Conservation (phyloP, 2,797 vertebrate genomes). For the Typhlichthys subterraneus region DNA sequence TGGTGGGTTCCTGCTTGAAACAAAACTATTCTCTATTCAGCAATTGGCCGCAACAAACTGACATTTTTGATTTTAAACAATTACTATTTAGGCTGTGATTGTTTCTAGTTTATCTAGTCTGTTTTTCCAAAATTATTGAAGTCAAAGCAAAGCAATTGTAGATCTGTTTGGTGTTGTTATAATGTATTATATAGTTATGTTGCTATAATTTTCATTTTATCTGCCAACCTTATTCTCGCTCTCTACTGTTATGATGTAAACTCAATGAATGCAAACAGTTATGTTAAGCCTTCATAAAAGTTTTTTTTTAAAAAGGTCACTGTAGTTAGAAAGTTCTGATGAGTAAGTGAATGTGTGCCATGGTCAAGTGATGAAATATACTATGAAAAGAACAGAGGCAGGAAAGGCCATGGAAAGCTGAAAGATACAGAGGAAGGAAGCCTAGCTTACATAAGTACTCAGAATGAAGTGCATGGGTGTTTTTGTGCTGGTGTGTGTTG, state of each 20-base stretch:
- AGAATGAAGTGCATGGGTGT: slow-evolving; percentile 15
- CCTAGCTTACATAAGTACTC: slow-evolving; percentile 57
- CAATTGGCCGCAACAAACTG: too few species aligned
- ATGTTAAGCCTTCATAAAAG: too few species aligned
- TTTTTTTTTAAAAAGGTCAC: slow-evolving; percentile 1
- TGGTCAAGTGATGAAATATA: slow-evolving; percentile 33
- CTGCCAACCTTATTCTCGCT: too few species aligned
- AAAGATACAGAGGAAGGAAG: slow-evolving; percentile 27
- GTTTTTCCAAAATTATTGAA: too few species aligned
- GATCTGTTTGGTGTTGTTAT: neutral
- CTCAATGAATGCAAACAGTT: too few species aligned
- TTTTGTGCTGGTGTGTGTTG: slow-evolving; percentile 48
- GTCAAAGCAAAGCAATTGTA: neutral
- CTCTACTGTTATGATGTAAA: too few species aligned
- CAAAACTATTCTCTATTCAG: neutral
- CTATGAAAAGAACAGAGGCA: slow-evolving; percentile 28
- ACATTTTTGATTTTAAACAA: too few species aligned
- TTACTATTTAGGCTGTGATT: neutral
- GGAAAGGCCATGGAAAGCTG: slow-evolving; percentile 52
- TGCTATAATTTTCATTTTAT: too few species aligned
- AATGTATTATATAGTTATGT: too few species aligned
- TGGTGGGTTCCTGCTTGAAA: neutral
- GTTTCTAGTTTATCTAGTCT: neutral
- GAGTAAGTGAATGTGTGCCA: slow-evolving; percentile 28
- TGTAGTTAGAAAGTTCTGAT: slow-evolving; percentile 38